phyloP scores from a whole-genome alignment of 2,797 vertebrate species.

The Amblyraja radiata region DNA sequence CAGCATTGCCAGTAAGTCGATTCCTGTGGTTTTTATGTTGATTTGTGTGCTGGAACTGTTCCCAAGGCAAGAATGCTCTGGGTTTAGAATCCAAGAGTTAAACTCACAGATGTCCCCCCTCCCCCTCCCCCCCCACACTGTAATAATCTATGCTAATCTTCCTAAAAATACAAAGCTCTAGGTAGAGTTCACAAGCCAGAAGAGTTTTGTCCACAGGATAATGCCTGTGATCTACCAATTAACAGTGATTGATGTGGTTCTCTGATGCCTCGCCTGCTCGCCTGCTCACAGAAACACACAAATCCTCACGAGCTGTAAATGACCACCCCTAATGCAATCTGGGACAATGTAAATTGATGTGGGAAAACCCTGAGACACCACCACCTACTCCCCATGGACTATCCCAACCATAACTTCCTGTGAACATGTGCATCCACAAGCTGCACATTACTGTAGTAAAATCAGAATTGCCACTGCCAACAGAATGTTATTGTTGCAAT shows the following conservation, averaged over 20 bases:
- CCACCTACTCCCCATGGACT: slow-evolving; percentile 16
- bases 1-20: too few species aligned
- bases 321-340: slow-evolving; percentile 50
- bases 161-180: slow-evolving; percentile 25
- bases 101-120: not conserved
- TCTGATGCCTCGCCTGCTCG: not conserved
- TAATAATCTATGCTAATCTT: not conserved
- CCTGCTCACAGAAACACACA: not conserved
- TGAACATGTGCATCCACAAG: not conserved
- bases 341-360: slow-evolving; percentile 49
- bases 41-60: not conserved
- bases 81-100: not conserved
- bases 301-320: slow-evolving; percentile 40
- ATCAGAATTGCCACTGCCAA: not conserved
- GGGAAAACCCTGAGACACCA: slow-evolving; percentile 51
- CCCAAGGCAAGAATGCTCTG: not conserved
- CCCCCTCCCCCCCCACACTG: not conserved
- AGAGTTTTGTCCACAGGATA: not conserved
- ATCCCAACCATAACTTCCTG: not conserved
- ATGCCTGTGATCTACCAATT: slow-evolving; percentile 39
- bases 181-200: not conserved
- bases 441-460: not conserved
- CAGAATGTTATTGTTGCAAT: not conserved
- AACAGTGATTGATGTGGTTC: slow-evolving; percentile 38
- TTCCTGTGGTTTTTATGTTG: not conserved